Conservation (phyloP, 2,113 vertebrate genomes). For the Pao palembangensis region DNA sequence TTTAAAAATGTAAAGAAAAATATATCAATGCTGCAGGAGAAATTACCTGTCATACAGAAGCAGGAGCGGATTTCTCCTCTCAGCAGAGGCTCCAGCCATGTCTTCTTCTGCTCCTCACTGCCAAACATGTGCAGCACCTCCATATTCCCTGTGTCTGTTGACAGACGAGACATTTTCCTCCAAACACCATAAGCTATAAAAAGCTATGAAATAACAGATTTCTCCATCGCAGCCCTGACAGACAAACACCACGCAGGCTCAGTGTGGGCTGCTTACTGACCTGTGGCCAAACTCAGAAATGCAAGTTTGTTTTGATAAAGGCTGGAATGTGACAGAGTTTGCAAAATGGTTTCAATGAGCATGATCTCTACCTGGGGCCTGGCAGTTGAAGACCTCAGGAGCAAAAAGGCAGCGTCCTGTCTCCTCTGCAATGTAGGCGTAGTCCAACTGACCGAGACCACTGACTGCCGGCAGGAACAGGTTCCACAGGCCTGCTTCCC, state of each 20-base stretch:
- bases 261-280: not conserved
- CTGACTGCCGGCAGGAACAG: constrained; percentile 87
- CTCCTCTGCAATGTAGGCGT: constrained; percentile 89
- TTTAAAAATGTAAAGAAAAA: not conserved
- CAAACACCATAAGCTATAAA: not conserved
- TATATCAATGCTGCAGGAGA: not conserved
- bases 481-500: constrained; percentile 88
- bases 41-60: constrained; percentile 94
- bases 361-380: constrained; percentile 82
- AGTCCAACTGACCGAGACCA: constrained; percentile 88
- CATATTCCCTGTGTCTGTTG: constrained; percentile 92
- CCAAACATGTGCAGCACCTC: constrained; percentile 91
- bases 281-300: not conserved
- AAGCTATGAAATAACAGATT: not conserved
- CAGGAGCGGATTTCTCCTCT: constrained; percentile 85
- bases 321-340: not conserved
- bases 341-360: not conserved
- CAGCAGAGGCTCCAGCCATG: constrained; percentile 90
- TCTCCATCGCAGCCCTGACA: not conserved
- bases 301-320: not conserved
- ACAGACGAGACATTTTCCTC: not conserved
- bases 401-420: constrained; percentile 84
- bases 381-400: constrained; percentile 91
- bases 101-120: constrained; percentile 84
- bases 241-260: not conserved